Base-by-base conservation (phyloP, 2,113 vertebrate genomes). In the Siniperca chuatsi region DNA sequence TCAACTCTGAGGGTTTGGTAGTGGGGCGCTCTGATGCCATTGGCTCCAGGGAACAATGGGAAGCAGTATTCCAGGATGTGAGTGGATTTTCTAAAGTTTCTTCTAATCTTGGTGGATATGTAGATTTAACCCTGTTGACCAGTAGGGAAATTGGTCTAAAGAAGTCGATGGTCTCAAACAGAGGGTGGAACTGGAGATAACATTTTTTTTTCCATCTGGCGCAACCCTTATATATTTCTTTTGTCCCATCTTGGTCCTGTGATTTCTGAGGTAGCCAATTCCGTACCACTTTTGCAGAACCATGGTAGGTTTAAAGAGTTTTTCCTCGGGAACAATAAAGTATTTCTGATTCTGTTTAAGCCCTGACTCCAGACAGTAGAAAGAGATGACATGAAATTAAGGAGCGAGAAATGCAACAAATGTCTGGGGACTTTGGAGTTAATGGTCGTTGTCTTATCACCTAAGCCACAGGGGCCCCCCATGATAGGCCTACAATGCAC, bases 41-140 rank as follows among this genome's bases (percentile, higher is more conserved):
- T 42, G 98, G 98, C 35, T 93, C 97, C 67, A 96, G 98, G 89
- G 98, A 99, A 88, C 98, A 99, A 37, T 99, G 97, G 98, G 98
- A 99, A 71, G 96, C 97, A 0, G 97, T 99, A 61, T 99, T 99
- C 90, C 96, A 99, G 92, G 96, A 97, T 8, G 98, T 98, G 93
- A 98, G 97, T 94, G 52, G 52, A 79, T 68, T 37, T 76, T 61
- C 8, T 58, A 4, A 20, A 44, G 15, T 69, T 77, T 67, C 18
- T 67, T 2, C 8, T 69, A 3, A 10, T 65, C 23, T 29, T 42
- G 35, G 16, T 64, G 8, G 18, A 66, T 9, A 21, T 48, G 20
- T 40, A 23, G 18, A 57, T 65, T 42, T 42, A 50, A 50, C 20
- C 2, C 12, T 12, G 6, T 37, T 37, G 18, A 35, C 1, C 8